Evolutionary conservation across 1,140 invertebrate genomes (phyloP).

Genomic region (Charaxes varanes): DNA sequence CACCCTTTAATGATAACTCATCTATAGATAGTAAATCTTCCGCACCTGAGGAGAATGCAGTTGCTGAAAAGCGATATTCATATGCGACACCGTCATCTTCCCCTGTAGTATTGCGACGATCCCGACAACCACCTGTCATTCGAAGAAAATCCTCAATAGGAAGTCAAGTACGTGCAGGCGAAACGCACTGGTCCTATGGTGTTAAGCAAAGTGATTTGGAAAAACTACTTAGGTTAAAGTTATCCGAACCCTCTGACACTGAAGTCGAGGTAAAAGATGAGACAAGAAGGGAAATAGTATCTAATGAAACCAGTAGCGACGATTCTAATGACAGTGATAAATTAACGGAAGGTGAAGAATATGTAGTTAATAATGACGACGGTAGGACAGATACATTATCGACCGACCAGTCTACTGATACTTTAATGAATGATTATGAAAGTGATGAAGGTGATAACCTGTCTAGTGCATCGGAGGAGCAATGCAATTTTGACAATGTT

Average conservation of each 20-base stretch:
- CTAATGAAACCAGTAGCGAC: slow-evolving; percentile 44
- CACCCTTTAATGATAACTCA: slow-evolving; percentile 51
- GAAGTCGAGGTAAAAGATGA: slow-evolving; percentile 43
- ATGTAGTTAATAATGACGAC: slow-evolving; percentile 51
- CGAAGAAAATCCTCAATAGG: slow-evolving; percentile 53
- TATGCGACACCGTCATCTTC: slow-evolving; percentile 51
- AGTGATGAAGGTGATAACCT: slow-evolving; percentile 55
- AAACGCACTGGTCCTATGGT: slow-evolving; percentile 66
- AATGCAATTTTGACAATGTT: slow-evolving; percentile 66
- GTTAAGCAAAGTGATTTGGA: slow-evolving; percentile 64
- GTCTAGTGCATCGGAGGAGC: slow-evolving; percentile 51
- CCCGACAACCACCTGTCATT: slow-evolving; percentile 58
- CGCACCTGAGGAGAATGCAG: slow-evolving; percentile 26
- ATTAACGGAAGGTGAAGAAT: slow-evolving; percentile 43
- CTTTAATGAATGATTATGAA: slow-evolving; percentile 61
- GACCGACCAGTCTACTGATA: slow-evolving; percentile 64
- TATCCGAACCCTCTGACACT: slow-evolving; percentile 53
- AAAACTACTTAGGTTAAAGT: slow-evolving; percentile 57
- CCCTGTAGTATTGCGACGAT: slow-evolving; percentile 47
- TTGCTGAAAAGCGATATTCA: slow-evolving; percentile 41
- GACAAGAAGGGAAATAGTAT: slow-evolving; percentile 14
- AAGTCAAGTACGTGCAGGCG: slow-evolving; percentile 39
- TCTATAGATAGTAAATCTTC: slow-evolving; percentile 45
- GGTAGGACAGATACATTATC: slow-evolving; percentile 55
- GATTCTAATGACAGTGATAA: slow-evolving; percentile 53